Percentiles rank a stretch among this genome's conserved stretches.
phyloP scores from a whole-genome alignment of 1,140 invertebrate genomes.

The Gryon sp. region DNA sequence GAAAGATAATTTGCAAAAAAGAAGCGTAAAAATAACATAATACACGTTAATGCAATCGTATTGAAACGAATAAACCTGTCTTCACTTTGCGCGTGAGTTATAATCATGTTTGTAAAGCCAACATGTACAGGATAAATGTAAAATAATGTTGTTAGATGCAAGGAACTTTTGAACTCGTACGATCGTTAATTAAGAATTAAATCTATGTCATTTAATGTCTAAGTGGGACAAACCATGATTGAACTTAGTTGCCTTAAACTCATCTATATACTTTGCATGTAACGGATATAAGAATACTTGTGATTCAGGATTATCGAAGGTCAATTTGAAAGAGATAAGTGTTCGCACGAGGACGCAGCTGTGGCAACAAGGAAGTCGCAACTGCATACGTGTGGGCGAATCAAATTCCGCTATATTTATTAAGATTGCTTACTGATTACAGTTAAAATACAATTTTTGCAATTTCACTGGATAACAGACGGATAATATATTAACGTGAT shows the following conservation, averaged over 20 bases:
- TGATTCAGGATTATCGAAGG: constrained; percentile 61
- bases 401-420: constrained; percentile 57
- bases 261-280: constrained; percentile 15
- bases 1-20: too few species aligned
- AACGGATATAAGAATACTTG: constrained; percentile 31
- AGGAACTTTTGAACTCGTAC: constrained; percentile 2
- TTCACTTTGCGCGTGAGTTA: too few species aligned
- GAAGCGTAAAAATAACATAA: too few species aligned
- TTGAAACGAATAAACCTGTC: too few species aligned
- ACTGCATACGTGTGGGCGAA: constrained; percentile 43
- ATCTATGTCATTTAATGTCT: constrained; percentile 21
- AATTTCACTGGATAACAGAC: constrained; percentile 23
- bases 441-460: constrained; percentile 24
- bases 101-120: too few species aligned
- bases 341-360: constrained; percentile 43
- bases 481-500: constrained; percentile 23
- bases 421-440: constrained; percentile 49
- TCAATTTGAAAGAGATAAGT: constrained; percentile 49
- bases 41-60: too few species aligned
- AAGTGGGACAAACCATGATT: constrained; percentile 38
- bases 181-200: constrained; percentile 51
- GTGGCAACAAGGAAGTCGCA: constrained; percentile 45
- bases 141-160: constrained; percentile 29
- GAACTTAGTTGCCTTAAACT: constrained; percentile 36
- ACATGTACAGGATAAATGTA: constrained; percentile 14